Evolutionary conservation across 64 coral and sea anemone genomes (phyloP).

Genomic region (Astreopora myriophthalma): DNA sequence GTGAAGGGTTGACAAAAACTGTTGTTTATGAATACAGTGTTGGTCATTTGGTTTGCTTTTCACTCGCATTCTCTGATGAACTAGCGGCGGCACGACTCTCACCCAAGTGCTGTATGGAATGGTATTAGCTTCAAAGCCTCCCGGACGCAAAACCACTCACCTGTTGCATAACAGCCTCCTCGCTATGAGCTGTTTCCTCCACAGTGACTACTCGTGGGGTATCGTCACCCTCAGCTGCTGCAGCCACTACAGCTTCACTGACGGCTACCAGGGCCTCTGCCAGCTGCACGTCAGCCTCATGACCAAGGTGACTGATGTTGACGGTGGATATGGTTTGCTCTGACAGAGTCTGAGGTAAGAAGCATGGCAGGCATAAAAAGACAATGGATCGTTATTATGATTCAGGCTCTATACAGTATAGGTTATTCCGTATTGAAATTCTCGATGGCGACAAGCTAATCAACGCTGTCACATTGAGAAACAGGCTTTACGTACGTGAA

Average conservation of each 20-base stretch:
- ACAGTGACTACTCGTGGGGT: conserved; percentile 85
- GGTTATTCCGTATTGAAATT: too few relatives aligned
- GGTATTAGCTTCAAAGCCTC: too few relatives aligned
- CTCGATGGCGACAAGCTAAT: too few relatives aligned
- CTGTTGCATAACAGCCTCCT: conserved; percentile 76
- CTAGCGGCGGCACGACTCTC: too few relatives aligned
- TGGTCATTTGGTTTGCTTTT: too few relatives aligned
- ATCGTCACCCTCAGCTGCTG: conserved; percentile 76
- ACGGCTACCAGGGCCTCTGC: conserved; percentile 94
- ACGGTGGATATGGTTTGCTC: conserved; percentile 76
- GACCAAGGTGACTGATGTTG: conserved; percentile 85
- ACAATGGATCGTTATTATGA: too few relatives aligned
- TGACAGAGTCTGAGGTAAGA: neutral
- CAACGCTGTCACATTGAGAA: too few relatives aligned
- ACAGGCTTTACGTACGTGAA: too few relatives aligned
- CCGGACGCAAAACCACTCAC: conserved; percentile 10
- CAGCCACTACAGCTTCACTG: conserved; percentile 80
- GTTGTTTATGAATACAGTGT: too few relatives aligned
- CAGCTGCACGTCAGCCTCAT: conserved; percentile 94
- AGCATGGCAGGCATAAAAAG: neutral
- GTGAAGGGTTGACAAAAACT: too few relatives aligned
- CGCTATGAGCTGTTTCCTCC: conserved; percentile 72
- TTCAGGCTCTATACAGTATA: too few relatives aligned
- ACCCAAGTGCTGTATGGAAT: neutral
- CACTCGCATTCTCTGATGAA: too few relatives aligned